Base-by-base conservation (phyloP, 2,113 vertebrate species). In the Tursiops truncatus region DNA sequence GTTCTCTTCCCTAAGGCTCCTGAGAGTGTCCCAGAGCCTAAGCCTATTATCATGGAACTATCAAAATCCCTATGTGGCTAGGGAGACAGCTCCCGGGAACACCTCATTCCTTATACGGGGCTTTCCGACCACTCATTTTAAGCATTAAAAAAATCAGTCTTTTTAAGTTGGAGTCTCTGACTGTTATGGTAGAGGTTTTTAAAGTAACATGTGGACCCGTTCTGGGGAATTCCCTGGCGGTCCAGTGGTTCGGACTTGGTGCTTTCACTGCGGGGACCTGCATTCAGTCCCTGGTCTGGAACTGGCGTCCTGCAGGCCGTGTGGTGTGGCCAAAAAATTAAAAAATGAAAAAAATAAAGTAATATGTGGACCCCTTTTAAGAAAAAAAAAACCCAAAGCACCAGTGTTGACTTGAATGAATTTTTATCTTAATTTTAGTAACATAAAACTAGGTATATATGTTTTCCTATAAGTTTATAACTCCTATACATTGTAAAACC, bases 351-450 rank as follows among this genome's bases (percentile, higher is more conserved):
- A 58, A 56, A 58, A 58, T 20, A 25, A 68, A 77, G 26, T 81
- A 82, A 76, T 60, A 20, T 47, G 33, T 56, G 47, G 41, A 87
- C 9, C 9, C 14, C n/a, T 36, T 91, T 92, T 89, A 68, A 94
- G 68, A 20, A 11, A 58, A 58, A 56, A 60, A 50, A 60, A 47
- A 12, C 14, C 53, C 44, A 47, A 44, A 56, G 53, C 17, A 20
- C 21, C 9, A 73, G 44, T 83, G 26, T 38, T 91, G 50, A 62
- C 50, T 82, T 76, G 81, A 91, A 56, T 63, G 44, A 14, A n/a
- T 77, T 82, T 68, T 56, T 79, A 31, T 41, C 74, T 91, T 81
- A 44, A 38, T 84, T 87, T 95, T 91, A 73, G 71, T 84, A 67
- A 41, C 44, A 25, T 50, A 47, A 44, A 89, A 68, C 36, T 53